These are phyloP conservation scores for Lepidonotus clava DNA, from an alignment of 2,888 invertebrate species.

Conservation along the genomic window DNA sequence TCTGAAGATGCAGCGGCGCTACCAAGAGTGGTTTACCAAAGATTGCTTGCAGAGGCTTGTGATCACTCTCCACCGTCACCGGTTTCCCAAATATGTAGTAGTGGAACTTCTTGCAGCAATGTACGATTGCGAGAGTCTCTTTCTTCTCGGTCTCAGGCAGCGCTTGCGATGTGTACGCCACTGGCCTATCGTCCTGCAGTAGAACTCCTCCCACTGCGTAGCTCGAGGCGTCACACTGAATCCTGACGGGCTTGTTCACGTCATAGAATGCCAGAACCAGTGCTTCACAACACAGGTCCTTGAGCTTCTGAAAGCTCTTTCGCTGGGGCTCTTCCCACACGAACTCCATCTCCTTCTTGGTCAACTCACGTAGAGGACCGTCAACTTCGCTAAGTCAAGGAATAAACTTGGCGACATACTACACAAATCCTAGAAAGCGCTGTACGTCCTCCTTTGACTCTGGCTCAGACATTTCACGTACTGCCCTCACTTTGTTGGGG, in stretches of 20 bases:
- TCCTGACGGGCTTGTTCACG: not conserved
- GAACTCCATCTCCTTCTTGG: not conserved
- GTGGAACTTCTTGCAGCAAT: no score
- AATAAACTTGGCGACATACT: not conserved
- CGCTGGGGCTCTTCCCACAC: not conserved
- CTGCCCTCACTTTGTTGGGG: not conserved
- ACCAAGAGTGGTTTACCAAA: no score
- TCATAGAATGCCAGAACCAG: not conserved
- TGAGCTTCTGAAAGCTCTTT: not conserved
- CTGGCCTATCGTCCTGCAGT: not conserved
- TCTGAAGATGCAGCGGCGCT: no score
- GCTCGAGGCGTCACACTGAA: not conserved
- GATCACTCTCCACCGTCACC: no score
- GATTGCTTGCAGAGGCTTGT: no score
- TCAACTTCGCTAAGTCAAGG: not conserved
- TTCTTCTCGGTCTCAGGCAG: no score
- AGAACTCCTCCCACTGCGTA: not conserved
- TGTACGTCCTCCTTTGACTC: not conserved
- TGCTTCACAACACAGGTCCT: not conserved
- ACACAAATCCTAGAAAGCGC: not conserved
- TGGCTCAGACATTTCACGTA: not conserved
- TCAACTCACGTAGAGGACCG: not conserved
- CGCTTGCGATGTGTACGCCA: not conserved
- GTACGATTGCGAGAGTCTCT: constrained; percentile 34
- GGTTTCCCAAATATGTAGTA: no score